Evolutionary conservation across 2,113 vertebrate species (phyloP), one percentile per base, ranked within the genome.

Genomic region (Lucifuga dentata): DNA sequence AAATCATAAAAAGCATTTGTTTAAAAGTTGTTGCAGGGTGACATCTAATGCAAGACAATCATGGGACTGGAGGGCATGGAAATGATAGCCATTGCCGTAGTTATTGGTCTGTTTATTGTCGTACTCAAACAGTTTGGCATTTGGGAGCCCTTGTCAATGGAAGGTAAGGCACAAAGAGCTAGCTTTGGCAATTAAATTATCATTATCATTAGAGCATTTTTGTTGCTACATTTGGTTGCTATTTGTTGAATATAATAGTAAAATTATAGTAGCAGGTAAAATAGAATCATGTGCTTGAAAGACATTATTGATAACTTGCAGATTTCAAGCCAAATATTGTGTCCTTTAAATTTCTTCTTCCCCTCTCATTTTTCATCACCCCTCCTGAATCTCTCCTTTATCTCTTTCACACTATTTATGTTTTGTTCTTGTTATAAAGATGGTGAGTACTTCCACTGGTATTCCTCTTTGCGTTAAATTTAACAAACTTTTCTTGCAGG

Each of bases 101-200:
- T 98, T 60, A 88, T 95, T 17, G 84, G 95, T 71, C 91, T 97
- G 35, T 97, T 96, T 91, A 80, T 94, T 84, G 92, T 96, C 1
- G 94, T 97, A 49, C 95, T 97, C 80, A 97, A 96, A 87, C 97
- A 98, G 91, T 97, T 98, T 68, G 95, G 96, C 68, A 92, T 96
- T 76, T 92, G 95, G 91, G 95, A 97, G 39, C 94, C 95, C 21
- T 90, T 95, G 86, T 95, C 95, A 2, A 81, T 93, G 71, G 95
- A 97, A 94, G 97, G 97, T 98, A 97, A 89, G 92, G 66, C 2
- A 10, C 5, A n/a, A n/a, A n/a, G n/a, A n/a, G n/a, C n/a, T n/a
- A n/a, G n/a, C n/a, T n/a, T n/a, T n/a, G n/a, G n/a, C n/a, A n/a
- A n/a, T n/a, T n/a, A n/a, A n/a, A n/a, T n/a, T n/a, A n/a, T n/a